phyloP scores from a whole-genome alignment of 1,140 invertebrate genomes.

The Drosophila ironensis region DNA sequence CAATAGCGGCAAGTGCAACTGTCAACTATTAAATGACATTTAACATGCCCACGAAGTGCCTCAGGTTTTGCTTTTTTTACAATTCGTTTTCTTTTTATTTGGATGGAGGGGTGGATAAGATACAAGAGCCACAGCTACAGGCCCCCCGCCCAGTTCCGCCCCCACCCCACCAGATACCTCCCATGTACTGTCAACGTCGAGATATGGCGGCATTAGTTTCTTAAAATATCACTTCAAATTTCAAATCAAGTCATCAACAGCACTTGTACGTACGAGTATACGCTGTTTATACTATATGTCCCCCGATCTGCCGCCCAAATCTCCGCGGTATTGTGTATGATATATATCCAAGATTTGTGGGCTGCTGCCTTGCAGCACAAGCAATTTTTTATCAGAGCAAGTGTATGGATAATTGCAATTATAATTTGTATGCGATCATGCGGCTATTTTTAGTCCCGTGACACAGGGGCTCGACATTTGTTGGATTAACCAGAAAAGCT shows the following conservation, averaged over 20 bases:
- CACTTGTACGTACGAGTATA: background rate
- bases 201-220: constrained; percentile 58
- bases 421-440: constrained; percentile 76
- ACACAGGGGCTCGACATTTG: background rate
- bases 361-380: background rate
- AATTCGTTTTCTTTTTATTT: no score
- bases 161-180: background rate
- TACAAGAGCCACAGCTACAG: no score
- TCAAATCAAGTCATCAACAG: constrained; percentile 74
- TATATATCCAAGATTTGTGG: background rate
- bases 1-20: constrained; percentile 65
- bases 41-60: constrained; percentile 67
- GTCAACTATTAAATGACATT: constrained; percentile 80
- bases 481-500: background rate
- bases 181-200: constrained; percentile 15
- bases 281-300: background rate
- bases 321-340: background rate
- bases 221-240: constrained; percentile 79
- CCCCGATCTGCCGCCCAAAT: background rate
- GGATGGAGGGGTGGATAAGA: constrained; percentile 13
- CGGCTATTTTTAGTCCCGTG: constrained; percentile 58
- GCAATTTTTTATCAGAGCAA: constrained; percentile 21
- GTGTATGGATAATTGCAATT: constrained; percentile 68
- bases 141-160: no score
- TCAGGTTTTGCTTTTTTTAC: no score